Conservation (phyloP, 1,140 invertebrate species). For the Papilio polytes region DNA sequence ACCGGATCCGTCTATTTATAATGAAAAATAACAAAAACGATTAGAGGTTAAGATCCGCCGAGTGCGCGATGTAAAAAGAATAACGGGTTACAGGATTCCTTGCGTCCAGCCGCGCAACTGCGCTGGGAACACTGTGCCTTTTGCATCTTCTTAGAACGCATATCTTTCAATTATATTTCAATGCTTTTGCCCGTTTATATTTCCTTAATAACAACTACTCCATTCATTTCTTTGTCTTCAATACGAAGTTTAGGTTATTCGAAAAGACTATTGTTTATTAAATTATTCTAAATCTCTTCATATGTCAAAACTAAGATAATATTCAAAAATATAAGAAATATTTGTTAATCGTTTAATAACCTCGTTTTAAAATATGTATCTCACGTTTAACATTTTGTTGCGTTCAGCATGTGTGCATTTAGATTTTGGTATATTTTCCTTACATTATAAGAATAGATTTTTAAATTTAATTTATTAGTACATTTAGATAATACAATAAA, state of each 20-base stretch:
- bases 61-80: conserved; percentile 68
- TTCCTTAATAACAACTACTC: not conserved
- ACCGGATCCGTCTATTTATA: conserved; percentile 42
- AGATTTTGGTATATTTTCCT: not conserved
- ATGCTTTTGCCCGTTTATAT: not conserved
- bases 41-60: conserved; percentile 65
- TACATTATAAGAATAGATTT: too few relatives aligned
- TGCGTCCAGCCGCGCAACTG: conserved; percentile 52
- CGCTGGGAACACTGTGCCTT: conserved; percentile 39
- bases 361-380: not conserved
- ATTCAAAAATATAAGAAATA: not conserved
- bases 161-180: not conserved
- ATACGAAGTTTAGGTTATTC: not conserved
- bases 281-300: not conserved
- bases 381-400: not conserved
- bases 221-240: not conserved
- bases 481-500: too few relatives aligned
- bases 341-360: not conserved
- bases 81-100: conserved; percentile 74
- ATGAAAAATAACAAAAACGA: conserved; percentile 51
- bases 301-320: not conserved
- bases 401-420: not conserved
- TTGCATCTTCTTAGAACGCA: conserved; percentile 8
- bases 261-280: not conserved
- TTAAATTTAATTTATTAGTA: too few relatives aligned